Evolutionary conservation across 2,797 vertebrate species (phyloP).

Genomic region (Epinephelus malabaricus): DNA sequence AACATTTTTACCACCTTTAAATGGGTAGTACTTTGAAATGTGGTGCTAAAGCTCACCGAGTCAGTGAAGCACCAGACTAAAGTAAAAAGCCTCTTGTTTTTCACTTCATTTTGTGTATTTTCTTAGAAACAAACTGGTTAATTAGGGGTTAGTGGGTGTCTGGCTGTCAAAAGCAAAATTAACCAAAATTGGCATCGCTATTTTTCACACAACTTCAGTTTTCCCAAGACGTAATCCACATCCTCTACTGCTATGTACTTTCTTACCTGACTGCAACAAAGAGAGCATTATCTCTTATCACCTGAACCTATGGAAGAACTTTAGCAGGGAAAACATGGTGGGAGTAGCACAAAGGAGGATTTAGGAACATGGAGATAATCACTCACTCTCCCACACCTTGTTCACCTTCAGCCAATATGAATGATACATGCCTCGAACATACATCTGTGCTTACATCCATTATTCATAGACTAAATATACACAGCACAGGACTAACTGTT

Average conservation of each 20-base stretch:
- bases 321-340: not conserved
- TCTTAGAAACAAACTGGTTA: too few species aligned
- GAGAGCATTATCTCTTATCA: conserved; percentile 16
- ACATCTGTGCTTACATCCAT: conserved; percentile 20
- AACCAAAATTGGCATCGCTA: too few species aligned
- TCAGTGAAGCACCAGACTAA: too few species aligned
- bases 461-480: conserved; percentile 58
- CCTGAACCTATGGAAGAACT: not conserved
- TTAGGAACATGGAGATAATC: conserved; percentile 22
- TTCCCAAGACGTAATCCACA: not conserved
- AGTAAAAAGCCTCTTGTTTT: too few species aligned
- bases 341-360: not conserved
- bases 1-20: too few species aligned
- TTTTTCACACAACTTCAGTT: not conserved
- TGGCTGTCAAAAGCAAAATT: too few species aligned
- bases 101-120: too few species aligned
- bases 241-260: not conserved
- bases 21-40: too few species aligned
- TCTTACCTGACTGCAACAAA: not conserved
- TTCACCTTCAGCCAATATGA: conserved; percentile 56
- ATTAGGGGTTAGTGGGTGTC: too few species aligned
- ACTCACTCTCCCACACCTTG: conserved; percentile 19
- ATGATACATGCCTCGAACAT: conserved; percentile 46
- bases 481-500: conserved; percentile 37
- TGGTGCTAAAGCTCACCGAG: too few species aligned